phyloP scores from a whole-genome alignment of 64 coral and sea anemone species.

The Orbicella faveolata region DNA sequence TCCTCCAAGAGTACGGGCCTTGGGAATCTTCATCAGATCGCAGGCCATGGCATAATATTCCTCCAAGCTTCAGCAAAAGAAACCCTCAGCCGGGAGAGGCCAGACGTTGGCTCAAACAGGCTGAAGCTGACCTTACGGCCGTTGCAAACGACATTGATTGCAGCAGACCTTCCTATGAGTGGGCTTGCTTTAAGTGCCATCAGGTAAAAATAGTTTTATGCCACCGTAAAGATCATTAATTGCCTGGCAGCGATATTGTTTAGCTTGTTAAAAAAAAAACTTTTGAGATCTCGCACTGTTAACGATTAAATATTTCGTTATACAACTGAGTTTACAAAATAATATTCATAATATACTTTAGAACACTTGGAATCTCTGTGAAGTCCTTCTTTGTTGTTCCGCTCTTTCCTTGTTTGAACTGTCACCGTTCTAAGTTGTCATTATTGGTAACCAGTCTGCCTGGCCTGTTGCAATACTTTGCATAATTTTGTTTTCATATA shows the following conservation, averaged over 20 bases:
- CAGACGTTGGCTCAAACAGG: slow-evolving; percentile 72
- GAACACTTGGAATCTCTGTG: too few relatives aligned
- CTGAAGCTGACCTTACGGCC: slow-evolving; percentile 52
- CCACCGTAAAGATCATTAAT: neutral
- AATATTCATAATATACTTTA: too few relatives aligned
- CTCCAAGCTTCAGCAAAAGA: slow-evolving; percentile 15
- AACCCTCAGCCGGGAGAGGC: slow-evolving; percentile 83
- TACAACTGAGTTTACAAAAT: too few relatives aligned
- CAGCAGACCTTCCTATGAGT: slow-evolving; percentile 41
- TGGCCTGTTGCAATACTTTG: neutral
- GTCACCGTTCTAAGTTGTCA: too few relatives aligned
- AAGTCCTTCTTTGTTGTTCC: too few relatives aligned
- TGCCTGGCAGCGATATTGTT: too few relatives aligned
- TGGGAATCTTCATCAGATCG: neutral
- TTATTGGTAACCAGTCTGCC: neutral
- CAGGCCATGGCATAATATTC: neutral
- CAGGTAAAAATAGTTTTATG: slow-evolving; percentile 32
- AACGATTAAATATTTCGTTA: neutral
- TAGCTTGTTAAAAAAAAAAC: too few relatives aligned
- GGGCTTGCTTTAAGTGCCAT: slow-evolving; percentile 83
- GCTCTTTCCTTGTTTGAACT: too few relatives aligned
- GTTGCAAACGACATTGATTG: slow-evolving; percentile 29
- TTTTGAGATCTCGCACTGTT: slow-evolving; percentile 31
- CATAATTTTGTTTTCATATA: neutral
- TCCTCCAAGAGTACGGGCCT: neutral